Conservation (phyloP, 30 jellyfish, hydroid and myxozoan genomes). For the Catostylus mosaicus region DNA sequence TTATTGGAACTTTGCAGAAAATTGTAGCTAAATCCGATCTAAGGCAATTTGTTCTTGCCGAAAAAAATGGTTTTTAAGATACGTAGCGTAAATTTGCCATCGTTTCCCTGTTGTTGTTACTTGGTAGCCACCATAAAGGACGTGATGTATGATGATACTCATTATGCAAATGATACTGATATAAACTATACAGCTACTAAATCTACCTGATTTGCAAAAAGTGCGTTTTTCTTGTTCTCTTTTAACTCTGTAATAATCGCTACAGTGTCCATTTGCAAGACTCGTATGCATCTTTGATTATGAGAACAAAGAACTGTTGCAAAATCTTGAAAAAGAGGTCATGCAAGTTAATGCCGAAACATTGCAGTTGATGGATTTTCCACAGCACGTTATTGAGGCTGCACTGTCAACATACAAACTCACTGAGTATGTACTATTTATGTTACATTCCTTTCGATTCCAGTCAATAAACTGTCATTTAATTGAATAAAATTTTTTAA, state of each 20-base stretch:
- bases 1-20: no score
- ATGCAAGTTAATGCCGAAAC: slow-evolving; percentile 68
- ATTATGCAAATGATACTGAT: not conserved
- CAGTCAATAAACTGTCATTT: no score
- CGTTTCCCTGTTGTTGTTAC: no score
- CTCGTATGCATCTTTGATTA: slow-evolving; percentile 75
- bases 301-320: slow-evolving; percentile 53
- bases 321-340: slow-evolving; percentile 46
- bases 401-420: slow-evolving; percentile 89
- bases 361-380: slow-evolving; percentile 65
- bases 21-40: no score
- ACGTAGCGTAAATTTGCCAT: no score
- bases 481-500: no score
- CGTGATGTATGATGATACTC: not conserved
- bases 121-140: no score
- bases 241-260: no score
- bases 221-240: not conserved
- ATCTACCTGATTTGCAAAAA: slow-evolving; percentile 1
- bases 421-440: slow-evolving; percentile 46
- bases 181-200: no score
- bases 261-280: slow-evolving; percentile 89
- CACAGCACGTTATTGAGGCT: slow-evolving; percentile 79
- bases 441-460: not conserved
- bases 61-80: no score
- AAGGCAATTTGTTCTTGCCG: no score